Evolutionary conservation across 2,113 vertebrate species (phyloP).

Genomic region (Scytalopus superciliaris): DNA sequence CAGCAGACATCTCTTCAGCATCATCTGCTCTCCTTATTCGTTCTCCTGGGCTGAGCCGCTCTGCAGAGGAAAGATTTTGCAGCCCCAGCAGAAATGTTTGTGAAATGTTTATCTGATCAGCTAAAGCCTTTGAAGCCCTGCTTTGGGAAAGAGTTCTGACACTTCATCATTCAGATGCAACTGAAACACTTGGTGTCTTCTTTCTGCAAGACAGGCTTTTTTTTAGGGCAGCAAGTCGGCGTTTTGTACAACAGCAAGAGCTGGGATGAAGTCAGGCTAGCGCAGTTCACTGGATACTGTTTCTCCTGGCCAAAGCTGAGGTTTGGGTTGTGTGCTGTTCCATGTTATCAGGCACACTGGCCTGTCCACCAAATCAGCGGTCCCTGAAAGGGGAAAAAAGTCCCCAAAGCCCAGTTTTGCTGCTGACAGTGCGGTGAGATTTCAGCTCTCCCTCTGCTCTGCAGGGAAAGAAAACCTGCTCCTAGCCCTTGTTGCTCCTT

Average conservation of each 20-base stretch:
- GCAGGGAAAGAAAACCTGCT: background rate
- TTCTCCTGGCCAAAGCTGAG: background rate
- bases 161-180: constrained; percentile 56
- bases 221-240: background rate
- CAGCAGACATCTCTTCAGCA: constrained; percentile 48
- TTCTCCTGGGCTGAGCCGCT: background rate
- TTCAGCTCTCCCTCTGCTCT: background rate
- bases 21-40: constrained; percentile 50
- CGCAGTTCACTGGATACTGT: background rate
- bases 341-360: background rate
- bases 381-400: background rate
- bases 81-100: constrained; percentile 52
- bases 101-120: constrained; percentile 59
- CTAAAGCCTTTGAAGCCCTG: constrained; percentile 45
- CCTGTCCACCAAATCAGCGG: background rate
- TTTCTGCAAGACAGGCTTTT: background rate
- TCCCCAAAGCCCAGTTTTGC: background rate
- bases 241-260: background rate
- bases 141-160: constrained; percentile 48
- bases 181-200: background rate
- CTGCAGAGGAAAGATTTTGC: constrained; percentile 44
- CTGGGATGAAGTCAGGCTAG: background rate
- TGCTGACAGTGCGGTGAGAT: background rate
- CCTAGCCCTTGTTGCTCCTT: background rate
- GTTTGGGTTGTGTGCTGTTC: background rate